These are phyloP conservation scores for Lacerta bilineata DNA, from an alignment of 2,797 vertebrate genomes.

Conservation along the genomic window DNA sequence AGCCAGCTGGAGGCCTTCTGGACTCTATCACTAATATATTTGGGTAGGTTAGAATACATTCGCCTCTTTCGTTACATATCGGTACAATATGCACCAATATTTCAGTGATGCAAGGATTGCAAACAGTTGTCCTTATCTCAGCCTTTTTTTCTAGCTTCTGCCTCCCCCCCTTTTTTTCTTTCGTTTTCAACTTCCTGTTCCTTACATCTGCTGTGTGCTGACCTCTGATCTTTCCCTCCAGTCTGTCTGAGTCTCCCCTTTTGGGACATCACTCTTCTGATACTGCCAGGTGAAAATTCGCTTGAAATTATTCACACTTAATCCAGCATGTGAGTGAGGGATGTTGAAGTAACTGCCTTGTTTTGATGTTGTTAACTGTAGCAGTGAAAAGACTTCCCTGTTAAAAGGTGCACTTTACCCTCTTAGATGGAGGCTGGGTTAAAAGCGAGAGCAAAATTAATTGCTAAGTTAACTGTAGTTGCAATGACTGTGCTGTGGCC, in stretches of 20 bases:
- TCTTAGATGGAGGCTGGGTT: neutral
- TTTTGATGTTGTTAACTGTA: slow-evolving; percentile 34
- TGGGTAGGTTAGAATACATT: slow-evolving; percentile 89
- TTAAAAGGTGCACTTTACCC: slow-evolving; percentile 10
- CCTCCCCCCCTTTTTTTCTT: slow-evolving; percentile 66
- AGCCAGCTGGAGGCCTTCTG: slow-evolving; percentile 90
- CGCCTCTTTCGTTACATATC: slow-evolving; percentile 72
- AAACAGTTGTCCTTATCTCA: slow-evolving; percentile 65
- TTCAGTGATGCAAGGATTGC: slow-evolving; percentile 69
- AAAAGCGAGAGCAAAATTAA: neutral
- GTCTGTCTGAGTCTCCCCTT: slow-evolving; percentile 91
- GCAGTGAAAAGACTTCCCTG: slow-evolving; percentile 40
- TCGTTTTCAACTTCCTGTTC: slow-evolving; percentile 78
- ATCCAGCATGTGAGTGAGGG: slow-evolving; percentile 78
- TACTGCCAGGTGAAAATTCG: slow-evolving; percentile 87
- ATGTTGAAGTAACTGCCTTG: slow-evolving; percentile 52
- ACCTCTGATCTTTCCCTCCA: slow-evolving; percentile 86
- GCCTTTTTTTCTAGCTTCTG: slow-evolving; percentile 80
- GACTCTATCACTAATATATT: slow-evolving; percentile 99
- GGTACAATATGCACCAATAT: slow-evolving; percentile 68
- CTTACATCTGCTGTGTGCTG: slow-evolving; percentile 80
- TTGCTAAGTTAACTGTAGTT: slow-evolving; percentile 32
- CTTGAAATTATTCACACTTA: slow-evolving; percentile 68
- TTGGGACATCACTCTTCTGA: slow-evolving; percentile 87
- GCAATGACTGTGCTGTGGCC: slow-evolving; percentile 22